Conservation (phyloP, 2,797 vertebrate species). For the Poecilia wingei region DNA sequence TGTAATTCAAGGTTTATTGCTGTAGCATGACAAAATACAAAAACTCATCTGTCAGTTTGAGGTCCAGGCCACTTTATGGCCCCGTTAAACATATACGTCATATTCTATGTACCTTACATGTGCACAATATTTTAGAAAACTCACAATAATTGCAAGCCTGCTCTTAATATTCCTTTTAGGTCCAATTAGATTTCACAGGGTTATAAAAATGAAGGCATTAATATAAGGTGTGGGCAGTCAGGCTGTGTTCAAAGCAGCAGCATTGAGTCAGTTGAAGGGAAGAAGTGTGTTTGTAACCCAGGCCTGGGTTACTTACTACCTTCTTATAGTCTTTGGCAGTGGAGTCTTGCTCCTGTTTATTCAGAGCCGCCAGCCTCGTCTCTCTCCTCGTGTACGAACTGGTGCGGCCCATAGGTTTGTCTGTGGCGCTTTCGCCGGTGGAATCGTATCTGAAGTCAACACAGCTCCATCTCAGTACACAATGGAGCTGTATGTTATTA, state of each 20-base stretch:
- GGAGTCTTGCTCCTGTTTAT: constrained; percentile 83
- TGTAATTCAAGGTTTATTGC: background rate
- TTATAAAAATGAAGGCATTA: background rate
- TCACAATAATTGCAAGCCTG: too few relatives aligned
- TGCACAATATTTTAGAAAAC: background rate
- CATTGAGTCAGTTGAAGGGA: constrained; percentile 1
- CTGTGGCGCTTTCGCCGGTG: constrained; percentile 80
- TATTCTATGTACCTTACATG: background rate
- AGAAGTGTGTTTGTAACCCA: constrained; percentile 9
- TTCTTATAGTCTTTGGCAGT: constrained; percentile 90
- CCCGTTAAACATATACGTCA: background rate
- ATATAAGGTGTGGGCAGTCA: background rate
- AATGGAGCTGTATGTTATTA: constrained; percentile 8
- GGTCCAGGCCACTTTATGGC: background rate
- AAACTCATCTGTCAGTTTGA: background rate
- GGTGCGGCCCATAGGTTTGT: constrained; percentile 83
- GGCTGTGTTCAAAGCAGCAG: background rate
- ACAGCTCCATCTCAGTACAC: constrained; percentile 18
- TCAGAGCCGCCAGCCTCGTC: constrained; percentile 86
- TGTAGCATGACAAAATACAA: background rate
- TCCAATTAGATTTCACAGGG: background rate
- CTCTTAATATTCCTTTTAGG: background rate
- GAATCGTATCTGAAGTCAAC: constrained; percentile 85
- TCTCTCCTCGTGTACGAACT: constrained; percentile 88
- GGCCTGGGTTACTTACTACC: constrained; percentile 69